A percentile compares a stretch with the other conserved stretches of the same genome.
Conservation (phyloP, 2,113 vertebrate species). For the Perca flavescens region DNA sequence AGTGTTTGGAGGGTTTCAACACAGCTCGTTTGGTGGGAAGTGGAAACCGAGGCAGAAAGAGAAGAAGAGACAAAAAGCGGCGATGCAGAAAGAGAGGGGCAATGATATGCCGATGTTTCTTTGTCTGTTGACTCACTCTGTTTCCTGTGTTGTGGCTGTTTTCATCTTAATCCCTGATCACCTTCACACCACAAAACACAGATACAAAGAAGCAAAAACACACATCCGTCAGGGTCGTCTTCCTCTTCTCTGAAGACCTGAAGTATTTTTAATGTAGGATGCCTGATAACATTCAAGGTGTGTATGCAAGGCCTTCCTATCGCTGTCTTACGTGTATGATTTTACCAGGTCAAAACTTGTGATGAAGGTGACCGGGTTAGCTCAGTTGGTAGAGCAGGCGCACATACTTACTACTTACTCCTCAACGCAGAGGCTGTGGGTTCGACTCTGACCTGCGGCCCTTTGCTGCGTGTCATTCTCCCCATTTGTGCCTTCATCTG, state of each 20-base stretch:
- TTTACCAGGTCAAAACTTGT: not conserved
- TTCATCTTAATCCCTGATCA: slow-evolving; percentile 12
- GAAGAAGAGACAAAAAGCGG: not conserved
- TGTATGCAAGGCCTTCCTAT: not conserved
- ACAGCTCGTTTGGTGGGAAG: slow-evolving; percentile 3
- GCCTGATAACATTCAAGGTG: not conserved
- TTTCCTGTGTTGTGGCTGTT: slow-evolving; percentile 3
- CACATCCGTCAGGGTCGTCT: slow-evolving; percentile 1
- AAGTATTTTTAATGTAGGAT: too few relatives aligned
- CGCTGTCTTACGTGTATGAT: not conserved
- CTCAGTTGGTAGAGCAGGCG: too few relatives aligned
- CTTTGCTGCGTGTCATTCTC: too few relatives aligned
- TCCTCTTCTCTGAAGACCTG: not conserved
- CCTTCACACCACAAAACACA: not conserved
- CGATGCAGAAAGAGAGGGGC: not conserved
- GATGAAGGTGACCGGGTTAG: not conserved
- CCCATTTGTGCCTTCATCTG: too few relatives aligned
- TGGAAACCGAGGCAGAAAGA: not conserved
- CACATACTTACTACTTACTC: too few relatives aligned
- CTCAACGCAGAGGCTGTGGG: too few relatives aligned
- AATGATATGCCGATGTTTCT: not conserved
- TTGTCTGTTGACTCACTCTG: not conserved
- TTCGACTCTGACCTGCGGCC: too few relatives aligned
- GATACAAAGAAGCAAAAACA: slow-evolving; percentile 40
- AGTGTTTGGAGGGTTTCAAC: slow-evolving; percentile 24